Base-by-base conservation (phyloP, 1,140 invertebrate genomes). In the Streblospio benedicti region DNA sequence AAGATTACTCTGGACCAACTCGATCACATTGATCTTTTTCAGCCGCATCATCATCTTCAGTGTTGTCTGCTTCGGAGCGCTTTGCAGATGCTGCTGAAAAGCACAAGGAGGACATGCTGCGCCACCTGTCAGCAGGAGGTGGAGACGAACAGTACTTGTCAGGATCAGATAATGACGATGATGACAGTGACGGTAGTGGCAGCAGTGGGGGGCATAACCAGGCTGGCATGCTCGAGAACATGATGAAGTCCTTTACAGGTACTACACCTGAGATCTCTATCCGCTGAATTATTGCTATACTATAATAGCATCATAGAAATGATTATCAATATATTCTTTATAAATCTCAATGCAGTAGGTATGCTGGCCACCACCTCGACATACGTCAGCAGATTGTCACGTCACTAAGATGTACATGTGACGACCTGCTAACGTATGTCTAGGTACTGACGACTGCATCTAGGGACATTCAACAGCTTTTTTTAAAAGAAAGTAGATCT, bases 1-100 rank as follows among this genome's bases (percentile, higher is more conserved):
- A 28, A 30, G 18, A 52, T 30, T 52, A 6, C 30, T 4, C 28
- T 23, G n/a, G 16, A 18, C 23, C 16, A 14, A 20, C 6, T 32
- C 23, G 28, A n/a, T 23, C 5, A 14, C 18, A n/a, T 35, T 18
- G n/a, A 32, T 18, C 23, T 31, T 35, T 4, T 6, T 33, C 28
- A 32, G 28, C 52, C 25, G 38, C 18, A 30, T 18, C 27, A 49
- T 23, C 2, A n/a, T n/a, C n/a, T n/a, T n/a, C 1, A 9, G 16
- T 9, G 4, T 18, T 5, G 4, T n/a, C 18, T 30, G 62, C 65
- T 16, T 44, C 65, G 25, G 65, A 72, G 44, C 58, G 64, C 20
- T 73, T 75, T 66, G 61, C 67, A 23, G 58, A 64, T 47, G 70
- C 66, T 6, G 69, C 70, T 57, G 64, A 30, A 9, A 59, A 68